Evolutionary conservation across 2,797 vertebrate genomes (phyloP), one percentile per base, ranked within the genome.

Genomic region (Malacoctenus gilli): DNA sequence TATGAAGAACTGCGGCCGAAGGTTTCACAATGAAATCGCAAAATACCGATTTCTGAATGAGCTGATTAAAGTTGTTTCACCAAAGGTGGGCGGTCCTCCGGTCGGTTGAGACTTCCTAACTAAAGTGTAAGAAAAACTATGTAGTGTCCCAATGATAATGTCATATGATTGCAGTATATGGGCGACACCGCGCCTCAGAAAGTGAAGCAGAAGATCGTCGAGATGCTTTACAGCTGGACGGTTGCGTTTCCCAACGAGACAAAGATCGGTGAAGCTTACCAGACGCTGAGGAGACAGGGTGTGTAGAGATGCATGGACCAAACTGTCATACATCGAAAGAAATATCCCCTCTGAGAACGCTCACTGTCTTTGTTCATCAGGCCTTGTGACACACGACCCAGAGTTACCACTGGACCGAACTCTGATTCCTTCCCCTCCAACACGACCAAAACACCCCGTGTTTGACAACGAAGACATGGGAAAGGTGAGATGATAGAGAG

Each of bases 401-500:
- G 89, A 93, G 58, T 83, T 98, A 70, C 95, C 95, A 4, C 86
- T 92, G 75, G 97, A 99, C 79, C 92, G 89, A 83, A 97, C 95
- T 2, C 88, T 99, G 59, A 93, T 98, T 47, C 96, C 95, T 4
- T 98, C 96, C 47, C 95, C 96, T 7, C 95, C 96, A 0, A 88
- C 93, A 20, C 92, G 95, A 21, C 94, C 95, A 50, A 98, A 95
- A 87, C 98, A 99, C 72, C 95, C 97, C 0, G 95, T 99, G 60
- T 98, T 99, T 89, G 96, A 98, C 58, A 98, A 98, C 23, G 95
- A 98, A 70, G 97, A 99, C 84, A 98, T 98, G 84, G 95, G 96
- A 67, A 98, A 97, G 93, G 96, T 99, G 84, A 72, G 71, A 20
- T 0, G 4, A 12, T 32, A 25, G 9, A 21, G 23, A 30, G 18